Evolutionary conservation across 2,888 invertebrate species (phyloP), one percentile per base, ranked within the genome.

Genomic region (Lagria hirta): DNA sequence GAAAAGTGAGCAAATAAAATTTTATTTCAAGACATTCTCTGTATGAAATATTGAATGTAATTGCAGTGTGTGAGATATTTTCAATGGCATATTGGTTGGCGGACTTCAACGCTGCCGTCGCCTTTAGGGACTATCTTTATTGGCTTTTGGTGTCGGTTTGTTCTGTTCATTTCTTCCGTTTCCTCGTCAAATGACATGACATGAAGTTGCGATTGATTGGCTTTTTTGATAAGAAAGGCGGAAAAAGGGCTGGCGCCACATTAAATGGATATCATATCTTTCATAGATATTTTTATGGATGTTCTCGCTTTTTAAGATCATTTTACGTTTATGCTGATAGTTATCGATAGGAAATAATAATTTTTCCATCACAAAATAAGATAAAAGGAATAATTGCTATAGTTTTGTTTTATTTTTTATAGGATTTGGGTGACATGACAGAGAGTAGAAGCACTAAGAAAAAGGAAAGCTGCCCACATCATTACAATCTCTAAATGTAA

Each of bases 51-150:
- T 47, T 37, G 47, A 47, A 42, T 47, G 36, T 47, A 47, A 47
- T 47, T 47, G 47, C 42, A 42, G 37, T 42, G 21, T 26, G 37
- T 47, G 47, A 22, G 14, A 32, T 47, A 42, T 42, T 36, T 37
- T 24, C n/a, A n/a, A 42, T 12, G 41, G 35, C 35, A 20, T 45
- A 35, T 45, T 40, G 46, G 20, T 32, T 10, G 33, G 48, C 28
- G 41, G 35, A 40, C 35, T 35, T 23, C 35, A 32, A 27, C 28
- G 42, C 23, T 24, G 35, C 40, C 42, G 51, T 48, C 48, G 51
- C 51, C 48, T 41, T n/a, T 34, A 34, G 51, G 51, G 51, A 50
- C 46, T 49, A 46, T 51, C 51, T 51, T 49, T 51, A 51, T 51
- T 51, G 51, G 48, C 46, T 51, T 49, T 51, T 34, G 48, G 48